Evolutionary conservation across 2,888 invertebrate species (phyloP), one percentile per base, ranked within the genome.

Genomic region (Acronicta psi): DNA sequence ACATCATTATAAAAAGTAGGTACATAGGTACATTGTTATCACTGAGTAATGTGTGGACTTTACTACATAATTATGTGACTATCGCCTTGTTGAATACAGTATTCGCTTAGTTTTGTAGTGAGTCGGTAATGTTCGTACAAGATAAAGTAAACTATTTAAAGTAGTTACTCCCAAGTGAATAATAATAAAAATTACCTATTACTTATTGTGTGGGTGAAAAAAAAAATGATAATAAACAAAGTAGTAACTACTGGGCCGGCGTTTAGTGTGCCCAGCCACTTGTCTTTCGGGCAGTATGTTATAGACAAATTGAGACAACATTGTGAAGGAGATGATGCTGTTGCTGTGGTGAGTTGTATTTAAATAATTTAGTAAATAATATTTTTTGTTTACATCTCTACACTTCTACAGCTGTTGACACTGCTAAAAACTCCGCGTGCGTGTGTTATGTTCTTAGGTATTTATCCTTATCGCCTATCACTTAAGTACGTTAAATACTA

Each of bases 221-320:
- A n/a, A 34, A 78, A 54, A 67, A 87, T 82, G 83, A 85, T 88
- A 54, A 64, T 80, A 51, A 82, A 89, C 56, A 87, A 88, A 14
- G 82, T 87, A 6, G 89, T 90, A 18, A 61, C 82, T 37, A 84
- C 85, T 4, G 87, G 84, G 0, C 83, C 85, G 6, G 81, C 85
- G 2, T 57, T 80, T n/a, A 61, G 37, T 25, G 73, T 91, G 18
- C 89, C 90, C 0, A 85, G 83, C 0, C 88, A 90, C 63, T 63
- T 90, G 34, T 86, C 86, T 3, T 87, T 84, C 34, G 87, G 84
- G 1, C 88, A 90, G 53, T 85, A 82, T 65, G 55, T 88, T 10
- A 72, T 90, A 18, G 89, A 90, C 51, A 80, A 75, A 53, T 63
- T 91, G 31, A 81, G 69, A 42, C 69, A 73, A 50, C 73, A 82